Base-by-base conservation (phyloP, 1,140 invertebrate species). In the Capitella teleta region DNA sequence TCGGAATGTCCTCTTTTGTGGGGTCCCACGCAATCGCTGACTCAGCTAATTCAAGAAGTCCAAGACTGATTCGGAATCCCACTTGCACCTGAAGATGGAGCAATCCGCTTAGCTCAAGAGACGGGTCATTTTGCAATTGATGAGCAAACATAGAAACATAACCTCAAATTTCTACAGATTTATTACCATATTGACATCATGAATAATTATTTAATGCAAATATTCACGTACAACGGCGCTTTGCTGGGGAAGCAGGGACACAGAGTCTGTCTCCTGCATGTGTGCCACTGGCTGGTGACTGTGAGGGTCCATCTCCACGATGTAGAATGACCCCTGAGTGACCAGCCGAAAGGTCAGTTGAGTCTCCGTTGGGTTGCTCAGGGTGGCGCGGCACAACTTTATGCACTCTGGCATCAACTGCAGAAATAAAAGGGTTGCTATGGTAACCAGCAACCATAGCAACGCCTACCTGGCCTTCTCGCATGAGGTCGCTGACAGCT, bases 401-500 rank as follows among this genome's bases (percentile, higher is more conserved):
- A 63, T 45, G 6, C 53, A 57, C 41, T 69, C 64, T 3, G 37
- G n/a, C 40, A 34, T n/a, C 18, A 56, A 34, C 62, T 64, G 52
- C 28, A 52, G 40, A 10, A 57, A 28, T 36, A 28, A 34, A 50
- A 47, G n/a, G n/a, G 16, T 5, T 21, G 18, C 14, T 5, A 16
- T 46, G 23, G 23, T 18, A 16, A 25, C 16, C 12, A 1, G 24
- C 16, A 45, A n/a, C n/a, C 23, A 5, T 21, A 47, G n/a, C 16
- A 43, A 28, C 45, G 10, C 38, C 25, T 24, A 40, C 38, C n/a
- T 45, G 43, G 26, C 43, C 43, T 8, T 45, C 32, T 56, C 55
- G 41, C 21, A 70, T 37, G 2, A 70, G 53, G 50, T 67, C 63
- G 57, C 66, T 68, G 60, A 64, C 61, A 30, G 61, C 66, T 32